Evolutionary conservation across 2,113 vertebrate species (phyloP), one percentile per base, ranked within the genome.

Genomic region (Archocentrus centrarchus): DNA sequence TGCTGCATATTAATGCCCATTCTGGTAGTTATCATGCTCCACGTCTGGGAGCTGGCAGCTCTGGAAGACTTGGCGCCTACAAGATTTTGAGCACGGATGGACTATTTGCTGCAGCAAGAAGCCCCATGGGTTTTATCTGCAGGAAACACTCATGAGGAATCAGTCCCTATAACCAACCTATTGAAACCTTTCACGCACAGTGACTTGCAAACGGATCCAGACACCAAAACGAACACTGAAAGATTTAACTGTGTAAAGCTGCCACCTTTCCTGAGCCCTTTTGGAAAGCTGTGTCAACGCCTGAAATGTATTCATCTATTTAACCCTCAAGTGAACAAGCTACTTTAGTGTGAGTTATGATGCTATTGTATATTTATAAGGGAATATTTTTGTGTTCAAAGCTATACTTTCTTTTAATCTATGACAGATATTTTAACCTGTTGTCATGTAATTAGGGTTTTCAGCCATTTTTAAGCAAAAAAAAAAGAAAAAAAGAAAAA

Each of bases 61-160:
- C 37, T 7, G 15, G 50, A 77, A 75, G 76, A 50, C 66, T 89
- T 89, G 89, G 84, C 87, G 87, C 82, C 39, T 1, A 60, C 11
- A 7, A 61, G 82, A 57, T 75, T 73, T 87, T 41, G 14, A 79
- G 84, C 80, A 79, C 77, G 70, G 66, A n/a, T 83, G 77, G 87
- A 77, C 77, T 83, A 83, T 89, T 91, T 86, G 57, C 61, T 83
- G 77, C 47, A 87, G 77, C 75, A 60, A 83, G 79, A 39, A 15
- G 68, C 79, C 68, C 79, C 41, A 14, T 53, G 76, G 88, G 86
- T 63, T 92, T 94, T 93, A 93, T 93, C 91, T 88, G 86, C 77
- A 81, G 75, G 55, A 24, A 86, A 92, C 90, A 92, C 85, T 86
- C 57, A 3, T 59, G 62, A 73, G 81, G 78, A 90, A 79, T 82